These are phyloP conservation scores for Antedon bifida DNA, from an alignment of 35 echinoderm and acorn worm species.

Conservation along the genomic window DNA sequence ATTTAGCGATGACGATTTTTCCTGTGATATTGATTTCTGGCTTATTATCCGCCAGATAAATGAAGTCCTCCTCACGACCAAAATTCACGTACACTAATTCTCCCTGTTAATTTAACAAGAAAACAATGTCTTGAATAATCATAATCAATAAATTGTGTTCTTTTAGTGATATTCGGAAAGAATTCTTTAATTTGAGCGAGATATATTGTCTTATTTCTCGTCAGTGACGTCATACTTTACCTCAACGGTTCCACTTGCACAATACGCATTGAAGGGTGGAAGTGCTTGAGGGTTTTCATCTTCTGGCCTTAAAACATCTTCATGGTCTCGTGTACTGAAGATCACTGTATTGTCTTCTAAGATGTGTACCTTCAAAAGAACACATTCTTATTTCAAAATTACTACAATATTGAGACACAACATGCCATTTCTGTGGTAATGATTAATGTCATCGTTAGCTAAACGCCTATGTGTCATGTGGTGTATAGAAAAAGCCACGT, in stretches of 20 bases:
- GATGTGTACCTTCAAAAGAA: not conserved
- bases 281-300: constrained; percentile 7
- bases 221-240: not conserved
- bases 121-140: too few species aligned
- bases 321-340: not conserved
- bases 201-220: too few species aligned
- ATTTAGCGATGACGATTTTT: constrained; percentile 3
- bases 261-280: constrained; percentile 44
- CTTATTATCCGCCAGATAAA: not conserved
- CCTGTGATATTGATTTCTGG: not conserved
- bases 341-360: not conserved
- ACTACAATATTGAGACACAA: too few species aligned
- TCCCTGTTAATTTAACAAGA: not conserved
- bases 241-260: constrained; percentile 19
- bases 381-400: too few species aligned
- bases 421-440: too few species aligned
- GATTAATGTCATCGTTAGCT: too few species aligned
- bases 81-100: not conserved
- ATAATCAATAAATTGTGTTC: too few species aligned
- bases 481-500: too few species aligned
- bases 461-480: too few species aligned
- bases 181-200: too few species aligned
- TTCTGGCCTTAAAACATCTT: not conserved
- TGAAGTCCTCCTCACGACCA: not conserved
- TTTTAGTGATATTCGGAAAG: too few species aligned